Evolutionary conservation across 1,140 invertebrate genomes (phyloP).

Genomic region (Brachystomella parvula): DNA sequence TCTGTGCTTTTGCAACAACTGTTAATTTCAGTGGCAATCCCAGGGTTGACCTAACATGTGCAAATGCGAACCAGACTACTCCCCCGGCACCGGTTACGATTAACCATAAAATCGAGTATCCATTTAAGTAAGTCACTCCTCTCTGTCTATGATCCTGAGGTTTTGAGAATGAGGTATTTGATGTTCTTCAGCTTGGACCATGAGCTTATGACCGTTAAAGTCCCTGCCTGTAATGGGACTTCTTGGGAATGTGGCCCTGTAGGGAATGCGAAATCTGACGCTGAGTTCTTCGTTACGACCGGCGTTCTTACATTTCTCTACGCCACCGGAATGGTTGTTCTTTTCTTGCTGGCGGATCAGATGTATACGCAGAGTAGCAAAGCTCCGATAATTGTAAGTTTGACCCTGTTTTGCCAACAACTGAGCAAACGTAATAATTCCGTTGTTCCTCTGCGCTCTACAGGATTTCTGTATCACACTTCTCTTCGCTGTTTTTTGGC

Average conservation of each 20-base stretch:
- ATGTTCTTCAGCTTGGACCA: slow-evolving; percentile 37
- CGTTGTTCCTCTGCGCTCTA: slow-evolving; percentile 16
- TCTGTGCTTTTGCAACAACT: slow-evolving; percentile 53
- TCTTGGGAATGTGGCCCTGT: slow-evolving; percentile 27
- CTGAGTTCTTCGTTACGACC: slow-evolving; percentile 61
- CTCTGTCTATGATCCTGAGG: no score
- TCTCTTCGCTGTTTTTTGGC: slow-evolving; percentile 56
- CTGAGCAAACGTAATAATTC: background rate
- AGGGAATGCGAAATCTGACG: slow-evolving; percentile 52
- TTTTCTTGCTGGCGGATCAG: slow-evolving; percentile 55
- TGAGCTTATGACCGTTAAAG: slow-evolving; percentile 27
- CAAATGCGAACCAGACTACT: slow-evolving; percentile 12
- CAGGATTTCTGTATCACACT: slow-evolving; percentile 57
- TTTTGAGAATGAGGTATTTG: no score
- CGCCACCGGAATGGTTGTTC: slow-evolving; percentile 49
- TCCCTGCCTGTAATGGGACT: background rate
- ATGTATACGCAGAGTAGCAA: slow-evolving; percentile 52
- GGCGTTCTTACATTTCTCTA: slow-evolving; percentile 60
- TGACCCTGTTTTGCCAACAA: background rate
- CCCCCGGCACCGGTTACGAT: slow-evolving; percentile 18
- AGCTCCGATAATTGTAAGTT: slow-evolving; percentile 47
- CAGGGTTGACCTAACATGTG: slow-evolving; percentile 39
- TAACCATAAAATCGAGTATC: slow-evolving; percentile 41
- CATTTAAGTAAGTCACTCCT: slow-evolving; percentile 42
- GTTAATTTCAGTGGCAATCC: slow-evolving; percentile 45